A percentile compares a stretch with the other conserved stretches of the same genome.
Conservation (phyloP, 2,797 vertebrate genomes). For the Helicolenus hilgendorfi region DNA sequence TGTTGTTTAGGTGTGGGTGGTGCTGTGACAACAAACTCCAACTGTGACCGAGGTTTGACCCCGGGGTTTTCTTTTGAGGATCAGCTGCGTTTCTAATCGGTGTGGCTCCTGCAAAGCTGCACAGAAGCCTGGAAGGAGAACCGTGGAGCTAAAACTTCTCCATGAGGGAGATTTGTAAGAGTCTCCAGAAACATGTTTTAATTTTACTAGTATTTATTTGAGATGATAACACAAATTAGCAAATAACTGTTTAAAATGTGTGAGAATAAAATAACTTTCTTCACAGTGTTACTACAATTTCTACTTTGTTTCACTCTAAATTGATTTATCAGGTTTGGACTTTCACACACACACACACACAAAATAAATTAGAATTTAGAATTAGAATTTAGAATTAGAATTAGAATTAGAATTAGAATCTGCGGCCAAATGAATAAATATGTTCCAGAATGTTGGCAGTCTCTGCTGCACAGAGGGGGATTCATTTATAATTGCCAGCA, state of each 20-base stretch:
- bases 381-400: background rate
- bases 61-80: conserved; percentile 40
- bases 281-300: background rate
- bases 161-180: background rate
- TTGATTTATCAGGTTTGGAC: background rate
- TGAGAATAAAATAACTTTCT: background rate
- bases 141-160: background rate
- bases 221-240: background rate
- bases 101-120: conserved; percentile 20
- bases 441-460: background rate
- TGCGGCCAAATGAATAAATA: background rate
- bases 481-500: background rate
- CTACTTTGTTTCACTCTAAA: background rate
- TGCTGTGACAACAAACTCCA: conserved; percentile 82
- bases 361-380: background rate
- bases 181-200: background rate
- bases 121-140: background rate
- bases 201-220: background rate
- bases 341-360: no score
- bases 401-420: background rate
- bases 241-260: background rate
- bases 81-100: conserved; percentile 64
- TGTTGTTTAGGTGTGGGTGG: conserved; percentile 65
- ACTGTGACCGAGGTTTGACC: conserved; percentile 81
- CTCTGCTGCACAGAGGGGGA: background rate